phyloP scores from a whole-genome alignment of 2,797 vertebrate species.

The Ambastaia sidthimunki region DNA sequence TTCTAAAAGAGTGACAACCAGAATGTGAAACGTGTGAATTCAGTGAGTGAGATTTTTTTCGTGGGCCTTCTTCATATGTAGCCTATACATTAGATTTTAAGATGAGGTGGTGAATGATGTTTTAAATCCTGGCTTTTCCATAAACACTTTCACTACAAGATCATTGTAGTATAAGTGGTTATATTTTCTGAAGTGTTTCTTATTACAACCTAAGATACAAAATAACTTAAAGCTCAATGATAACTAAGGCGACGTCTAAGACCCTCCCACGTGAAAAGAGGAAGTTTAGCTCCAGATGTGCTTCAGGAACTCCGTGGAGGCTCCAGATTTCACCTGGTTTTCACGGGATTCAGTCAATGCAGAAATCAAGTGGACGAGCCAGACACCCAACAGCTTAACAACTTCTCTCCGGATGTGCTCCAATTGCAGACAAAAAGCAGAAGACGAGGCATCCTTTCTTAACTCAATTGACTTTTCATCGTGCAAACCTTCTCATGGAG shows the following conservation, averaged over 20 bases:
- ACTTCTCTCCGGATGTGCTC: conserved; percentile 74
- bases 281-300: conserved; percentile 56
- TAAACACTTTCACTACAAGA: too few species aligned
- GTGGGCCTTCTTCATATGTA: too few species aligned
- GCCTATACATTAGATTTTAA: too few species aligned
- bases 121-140: too few species aligned
- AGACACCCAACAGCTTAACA: conserved; percentile 64
- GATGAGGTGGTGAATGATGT: too few species aligned
- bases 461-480: conserved; percentile 61
- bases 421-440: conserved; percentile 58
- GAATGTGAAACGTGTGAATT: too few species aligned
- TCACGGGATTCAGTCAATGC: conserved; percentile 68
- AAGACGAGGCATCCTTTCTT: conserved; percentile 57
- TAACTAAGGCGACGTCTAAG: conserved; percentile 16
- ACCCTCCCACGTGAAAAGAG: conserved; percentile 43
- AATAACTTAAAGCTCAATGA: not conserved
- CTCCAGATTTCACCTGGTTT: conserved; percentile 50
- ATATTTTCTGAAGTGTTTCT: too few species aligned
- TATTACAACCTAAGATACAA: not conserved
- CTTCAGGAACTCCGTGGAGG: not conserved
- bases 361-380: conserved; percentile 77
- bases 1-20: too few species aligned
- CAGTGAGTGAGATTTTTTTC: too few species aligned
- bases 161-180: too few species aligned
- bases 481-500: conserved; percentile 27